Conservation (phyloP, 2,113 vertebrate species). For the Butorides virescens region DNA sequence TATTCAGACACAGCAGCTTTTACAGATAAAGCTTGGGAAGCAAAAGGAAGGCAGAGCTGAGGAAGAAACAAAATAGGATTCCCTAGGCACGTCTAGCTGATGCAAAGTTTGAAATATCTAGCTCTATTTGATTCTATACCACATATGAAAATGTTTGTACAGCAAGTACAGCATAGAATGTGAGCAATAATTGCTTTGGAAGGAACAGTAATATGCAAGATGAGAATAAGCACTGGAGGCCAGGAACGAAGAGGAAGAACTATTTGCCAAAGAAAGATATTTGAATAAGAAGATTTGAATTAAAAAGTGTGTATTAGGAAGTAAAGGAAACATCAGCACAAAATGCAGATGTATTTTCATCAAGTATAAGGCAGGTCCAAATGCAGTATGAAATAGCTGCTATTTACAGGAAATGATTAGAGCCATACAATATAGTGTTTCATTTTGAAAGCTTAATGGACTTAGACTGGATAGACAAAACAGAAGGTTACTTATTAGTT, state of each 20-base stretch:
- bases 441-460: conserved; percentile 10
- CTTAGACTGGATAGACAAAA: conserved; percentile 6
- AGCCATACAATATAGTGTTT: not conserved
- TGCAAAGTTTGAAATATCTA: not conserved
- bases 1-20: not conserved
- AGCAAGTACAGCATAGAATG: not conserved
- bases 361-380: not conserved
- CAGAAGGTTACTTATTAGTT: conserved; percentile 13
- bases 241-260: not conserved
- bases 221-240: not conserved
- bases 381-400: not conserved
- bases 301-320: not conserved
- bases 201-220: not conserved
- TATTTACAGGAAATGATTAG: not conserved
- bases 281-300: not conserved
- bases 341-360: not conserved
- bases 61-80: not conserved
- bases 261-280: not conserved
- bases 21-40: not conserved
- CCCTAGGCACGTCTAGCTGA: not conserved
- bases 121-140: not conserved
- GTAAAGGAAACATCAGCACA: not conserved
- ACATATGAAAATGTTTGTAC: not conserved
- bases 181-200: not conserved
- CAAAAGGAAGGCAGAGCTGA: not conserved